phyloP scores from a whole-genome alignment of 2,888 invertebrate species.

The Rhyacophila evoluta region DNA sequence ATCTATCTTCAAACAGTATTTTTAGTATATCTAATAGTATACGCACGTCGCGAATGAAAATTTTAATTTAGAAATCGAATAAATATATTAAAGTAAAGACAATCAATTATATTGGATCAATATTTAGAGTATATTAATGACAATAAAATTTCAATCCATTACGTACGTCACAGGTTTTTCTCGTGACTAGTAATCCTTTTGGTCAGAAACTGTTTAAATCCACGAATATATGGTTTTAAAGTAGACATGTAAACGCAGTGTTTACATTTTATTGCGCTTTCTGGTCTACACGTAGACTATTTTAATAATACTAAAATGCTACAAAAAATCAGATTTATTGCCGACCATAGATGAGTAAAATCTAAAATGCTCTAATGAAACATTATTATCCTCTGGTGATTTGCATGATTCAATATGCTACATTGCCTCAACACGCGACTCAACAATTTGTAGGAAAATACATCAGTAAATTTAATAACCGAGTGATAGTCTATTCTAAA shows the following conservation, averaged over 20 bases:
- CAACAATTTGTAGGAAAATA: conserved; percentile 4
- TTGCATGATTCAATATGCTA: not conserved
- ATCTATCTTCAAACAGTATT: too few species aligned
- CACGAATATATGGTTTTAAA: not conserved
- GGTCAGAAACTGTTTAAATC: conserved; percentile 10
- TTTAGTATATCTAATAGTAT: too few species aligned
- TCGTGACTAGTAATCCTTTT: not conserved
- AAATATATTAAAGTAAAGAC: too few species aligned
- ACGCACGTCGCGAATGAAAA: too few species aligned
- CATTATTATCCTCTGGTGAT: not conserved
- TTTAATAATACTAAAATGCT: too few species aligned
- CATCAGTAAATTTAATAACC: not conserved
- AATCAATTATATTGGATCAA: too few species aligned
- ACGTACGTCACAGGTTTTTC: not conserved
- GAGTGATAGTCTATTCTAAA: not conserved
- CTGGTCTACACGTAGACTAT: too few species aligned
- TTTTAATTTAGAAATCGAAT: too few species aligned
- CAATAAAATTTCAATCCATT: not conserved
- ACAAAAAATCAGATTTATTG: too few species aligned
- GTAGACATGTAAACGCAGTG: too few species aligned
- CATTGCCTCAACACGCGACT: conserved; percentile 2
- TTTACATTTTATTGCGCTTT: too few species aligned
- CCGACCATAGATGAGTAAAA: not conserved
- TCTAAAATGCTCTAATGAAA: not conserved
- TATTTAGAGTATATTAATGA: too few species aligned